Conservation (phyloP, 2,797 vertebrate species). For the Lemur catta region DNA sequence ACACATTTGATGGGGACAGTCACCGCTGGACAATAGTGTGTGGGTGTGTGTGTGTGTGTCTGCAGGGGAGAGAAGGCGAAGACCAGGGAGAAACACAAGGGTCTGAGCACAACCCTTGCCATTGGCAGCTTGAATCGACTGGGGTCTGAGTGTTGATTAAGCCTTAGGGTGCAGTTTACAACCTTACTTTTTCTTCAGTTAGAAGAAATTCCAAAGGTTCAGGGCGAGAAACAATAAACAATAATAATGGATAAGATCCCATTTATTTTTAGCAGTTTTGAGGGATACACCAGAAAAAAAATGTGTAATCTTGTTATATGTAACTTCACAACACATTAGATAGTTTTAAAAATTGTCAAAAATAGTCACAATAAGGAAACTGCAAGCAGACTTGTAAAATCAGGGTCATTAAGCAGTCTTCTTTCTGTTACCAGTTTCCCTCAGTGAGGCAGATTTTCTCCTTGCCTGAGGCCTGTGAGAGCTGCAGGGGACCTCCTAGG, state of each 20-base stretch:
- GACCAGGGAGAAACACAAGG: background rate
- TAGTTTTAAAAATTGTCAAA: background rate
- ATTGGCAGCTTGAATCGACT: background rate
- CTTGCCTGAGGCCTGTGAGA: background rate
- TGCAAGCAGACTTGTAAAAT: background rate
- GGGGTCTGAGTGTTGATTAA: fast-evolving
- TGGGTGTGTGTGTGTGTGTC: too few relatives aligned
- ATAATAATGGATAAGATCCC: background rate
- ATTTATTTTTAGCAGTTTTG: background rate
- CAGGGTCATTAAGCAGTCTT: background rate
- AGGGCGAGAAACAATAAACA: background rate
- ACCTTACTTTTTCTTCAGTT: background rate
- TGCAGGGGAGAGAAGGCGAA: too few relatives aligned
- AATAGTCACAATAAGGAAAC: background rate
- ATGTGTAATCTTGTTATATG: background rate
- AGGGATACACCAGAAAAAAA: background rate
- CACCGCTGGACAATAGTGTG: fast-evolving
- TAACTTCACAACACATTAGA: background rate
- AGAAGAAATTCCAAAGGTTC: background rate
- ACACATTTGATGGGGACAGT: background rate
- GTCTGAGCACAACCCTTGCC: background rate
- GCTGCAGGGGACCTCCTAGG: background rate
- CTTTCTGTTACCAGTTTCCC: background rate
- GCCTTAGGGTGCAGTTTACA: background rate
- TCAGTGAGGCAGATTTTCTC: background rate